Evolutionary conservation across 2,113 vertebrate species (phyloP).

Genomic region (Dicerorhinus sumatrensis): DNA sequence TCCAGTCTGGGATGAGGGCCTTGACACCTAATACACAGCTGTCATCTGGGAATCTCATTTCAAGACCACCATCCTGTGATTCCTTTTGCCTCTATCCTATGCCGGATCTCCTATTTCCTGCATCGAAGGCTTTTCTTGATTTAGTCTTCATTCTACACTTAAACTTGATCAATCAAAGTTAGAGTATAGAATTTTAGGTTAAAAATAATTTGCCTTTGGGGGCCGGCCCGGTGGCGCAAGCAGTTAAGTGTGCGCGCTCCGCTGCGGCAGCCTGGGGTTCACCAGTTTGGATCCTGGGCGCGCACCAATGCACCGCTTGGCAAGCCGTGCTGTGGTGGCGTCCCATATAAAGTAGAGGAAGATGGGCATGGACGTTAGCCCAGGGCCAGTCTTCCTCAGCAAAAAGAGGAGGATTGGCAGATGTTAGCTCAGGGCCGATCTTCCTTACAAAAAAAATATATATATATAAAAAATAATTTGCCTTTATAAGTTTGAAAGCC

Average conservation of each 20-base stretch:
- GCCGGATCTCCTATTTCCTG: background rate
- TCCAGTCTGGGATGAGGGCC: background rate
- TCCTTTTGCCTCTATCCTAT: background rate
- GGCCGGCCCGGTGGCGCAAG: too few relatives aligned
- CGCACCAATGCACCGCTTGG: too few relatives aligned
- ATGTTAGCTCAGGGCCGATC: too few relatives aligned
- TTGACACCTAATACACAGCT: background rate
- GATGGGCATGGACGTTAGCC: too few relatives aligned
- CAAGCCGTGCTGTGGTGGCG: too few relatives aligned
- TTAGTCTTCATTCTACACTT: slow-evolving; percentile 21
- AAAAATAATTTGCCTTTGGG: background rate
- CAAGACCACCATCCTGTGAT: background rate
- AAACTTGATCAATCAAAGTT: background rate
- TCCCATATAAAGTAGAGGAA: too few relatives aligned
- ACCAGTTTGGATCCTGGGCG: too few relatives aligned
- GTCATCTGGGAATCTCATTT: background rate
- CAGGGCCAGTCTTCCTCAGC: too few relatives aligned
- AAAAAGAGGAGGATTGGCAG: too few relatives aligned
- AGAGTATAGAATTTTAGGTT: background rate
- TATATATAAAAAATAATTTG: background rate
- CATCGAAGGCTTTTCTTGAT: background rate
- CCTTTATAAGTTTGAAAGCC: background rate
- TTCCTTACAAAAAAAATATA: too few relatives aligned
- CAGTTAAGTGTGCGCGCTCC: too few relatives aligned
- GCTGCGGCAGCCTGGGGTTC: too few relatives aligned